Percentiles rank a stretch among this genome's conserved stretches.
Evolutionary conservation across 2,888 invertebrate species (phyloP).

Genomic region (Gerris lacustris): DNA sequence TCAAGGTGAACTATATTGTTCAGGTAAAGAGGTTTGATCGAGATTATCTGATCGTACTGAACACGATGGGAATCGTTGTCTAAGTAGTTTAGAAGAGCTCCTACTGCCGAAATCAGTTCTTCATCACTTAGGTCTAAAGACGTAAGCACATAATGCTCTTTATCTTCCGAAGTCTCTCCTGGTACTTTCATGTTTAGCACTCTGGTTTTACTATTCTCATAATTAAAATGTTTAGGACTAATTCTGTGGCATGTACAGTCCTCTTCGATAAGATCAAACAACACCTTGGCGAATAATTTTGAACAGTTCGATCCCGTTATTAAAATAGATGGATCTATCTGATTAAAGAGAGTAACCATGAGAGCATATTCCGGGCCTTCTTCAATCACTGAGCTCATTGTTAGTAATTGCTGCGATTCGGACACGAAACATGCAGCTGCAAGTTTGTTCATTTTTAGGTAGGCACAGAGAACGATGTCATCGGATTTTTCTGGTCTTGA

Average conservation of each 20-base stretch:
- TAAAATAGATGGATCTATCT: not conserved
- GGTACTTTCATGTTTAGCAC: not conserved
- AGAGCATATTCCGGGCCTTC: not conserved
- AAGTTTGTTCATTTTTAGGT: not conserved
- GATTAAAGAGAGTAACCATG: not conserved
- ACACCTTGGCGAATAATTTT: not conserved
- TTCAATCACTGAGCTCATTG: not conserved
- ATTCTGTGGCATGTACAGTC: not conserved
- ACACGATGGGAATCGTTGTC: conserved; percentile 37
- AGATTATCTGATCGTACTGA: not conserved
- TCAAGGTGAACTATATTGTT: conserved; percentile 57
- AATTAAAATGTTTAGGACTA: conserved; percentile 1
- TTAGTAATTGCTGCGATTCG: not conserved
- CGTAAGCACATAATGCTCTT: conserved; percentile 47
- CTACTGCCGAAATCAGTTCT: conserved; percentile 55
- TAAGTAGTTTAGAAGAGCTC: conserved; percentile 56
- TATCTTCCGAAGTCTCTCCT: conserved; percentile 37
- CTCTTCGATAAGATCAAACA: not conserved
- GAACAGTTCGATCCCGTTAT: not conserved
- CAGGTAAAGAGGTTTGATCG: not conserved
- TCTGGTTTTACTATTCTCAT: not conserved
- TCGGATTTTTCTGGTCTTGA: too few relatives aligned
- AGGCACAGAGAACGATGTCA: not conserved
- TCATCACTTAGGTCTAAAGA: conserved; percentile 50
- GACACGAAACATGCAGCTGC: not conserved